Conservation (phyloP, 23 tunicate species). For the Halocynthia roretzi region DNA sequence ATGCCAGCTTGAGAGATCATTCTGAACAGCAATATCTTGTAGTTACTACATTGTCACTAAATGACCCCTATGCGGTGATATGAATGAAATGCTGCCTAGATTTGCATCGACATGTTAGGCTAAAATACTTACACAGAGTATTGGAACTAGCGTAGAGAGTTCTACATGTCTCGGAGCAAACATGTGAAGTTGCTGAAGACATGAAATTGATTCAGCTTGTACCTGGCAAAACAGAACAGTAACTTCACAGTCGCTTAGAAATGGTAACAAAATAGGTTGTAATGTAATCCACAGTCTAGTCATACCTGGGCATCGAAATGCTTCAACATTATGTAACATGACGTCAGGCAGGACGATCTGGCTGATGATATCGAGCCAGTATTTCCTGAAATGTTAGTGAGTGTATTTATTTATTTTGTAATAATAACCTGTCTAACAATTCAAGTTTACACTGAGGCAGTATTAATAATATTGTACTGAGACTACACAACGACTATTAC, state of each 20-base stretch:
- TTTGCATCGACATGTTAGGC: not conserved
- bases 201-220: slow-evolving; percentile 87
- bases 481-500: too few relatives aligned
- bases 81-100: not conserved
- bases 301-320: slow-evolving; percentile 80
- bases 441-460: too few relatives aligned
- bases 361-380: slow-evolving; percentile 55
- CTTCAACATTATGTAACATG: slow-evolving; percentile 83
- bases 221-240: slow-evolving; percentile 46
- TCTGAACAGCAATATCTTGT: slow-evolving; percentile 20
- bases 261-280: slow-evolving; percentile 3
- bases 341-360: slow-evolving; percentile 77
- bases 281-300: not conserved
- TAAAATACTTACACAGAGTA: slow-evolving; percentile 74
- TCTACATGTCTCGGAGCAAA: slow-evolving; percentile 95
- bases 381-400: slow-evolving; percentile 39
- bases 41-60: not conserved
- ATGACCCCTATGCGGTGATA: not conserved
- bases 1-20: slow-evolving; percentile 81
- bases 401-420: not conserved
- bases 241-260: not conserved
- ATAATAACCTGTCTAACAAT: too few relatives aligned
- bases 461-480: too few relatives aligned
- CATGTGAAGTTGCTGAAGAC: slow-evolving; percentile 89
- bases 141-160: slow-evolving; percentile 69